These are phyloP conservation scores for Platycnemis pennipes DNA, from an alignment of 2,888 invertebrate species.

Conservation along the genomic window DNA sequence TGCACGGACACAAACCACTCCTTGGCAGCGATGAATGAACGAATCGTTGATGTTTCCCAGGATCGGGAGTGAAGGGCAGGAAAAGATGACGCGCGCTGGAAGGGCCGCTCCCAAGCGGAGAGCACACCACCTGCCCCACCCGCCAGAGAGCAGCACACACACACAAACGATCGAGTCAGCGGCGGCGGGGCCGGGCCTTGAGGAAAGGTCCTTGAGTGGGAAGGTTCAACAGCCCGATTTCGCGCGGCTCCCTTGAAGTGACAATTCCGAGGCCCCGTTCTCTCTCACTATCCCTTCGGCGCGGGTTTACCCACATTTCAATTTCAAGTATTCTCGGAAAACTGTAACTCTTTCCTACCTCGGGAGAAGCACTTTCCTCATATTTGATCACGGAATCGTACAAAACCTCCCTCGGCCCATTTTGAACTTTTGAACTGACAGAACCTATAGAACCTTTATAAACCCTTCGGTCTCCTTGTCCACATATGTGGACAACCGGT, in stretches of 20 bases:
- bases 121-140: background rate
- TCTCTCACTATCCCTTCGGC: too few species aligned
- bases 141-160: background rate
- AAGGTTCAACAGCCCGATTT: conserved; percentile 37
- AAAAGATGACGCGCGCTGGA: background rate
- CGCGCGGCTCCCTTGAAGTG: background rate
- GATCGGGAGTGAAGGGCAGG: background rate
- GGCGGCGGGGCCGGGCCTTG: background rate
- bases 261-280: too few species aligned
- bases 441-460: too few species aligned
- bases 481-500: too few species aligned
- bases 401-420: too few species aligned
- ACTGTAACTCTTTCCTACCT: too few species aligned
- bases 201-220: background rate
- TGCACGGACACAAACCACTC: background rate
- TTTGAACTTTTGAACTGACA: too few species aligned
- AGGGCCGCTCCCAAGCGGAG: background rate
- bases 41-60: background rate
- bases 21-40: background rate
- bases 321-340: too few species aligned
- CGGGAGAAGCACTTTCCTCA: too few species aligned
- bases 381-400: too few species aligned
- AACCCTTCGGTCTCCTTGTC: too few species aligned
- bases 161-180: background rate
- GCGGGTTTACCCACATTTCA: too few species aligned